Base-by-base conservation (phyloP, 2,113 vertebrate species). In the Zosterops japonicus region DNA sequence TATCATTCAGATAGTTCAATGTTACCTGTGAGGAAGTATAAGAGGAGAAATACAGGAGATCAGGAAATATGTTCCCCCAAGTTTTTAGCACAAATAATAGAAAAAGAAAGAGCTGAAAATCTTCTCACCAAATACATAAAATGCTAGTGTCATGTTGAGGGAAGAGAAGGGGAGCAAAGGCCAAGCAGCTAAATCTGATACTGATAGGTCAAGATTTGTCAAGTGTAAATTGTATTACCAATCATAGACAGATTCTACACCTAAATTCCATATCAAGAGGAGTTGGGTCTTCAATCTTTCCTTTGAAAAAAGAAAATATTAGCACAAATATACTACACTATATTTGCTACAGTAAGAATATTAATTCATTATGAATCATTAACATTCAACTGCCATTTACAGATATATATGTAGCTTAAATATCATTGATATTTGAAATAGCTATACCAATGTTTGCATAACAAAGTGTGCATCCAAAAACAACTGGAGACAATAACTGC, bases 1-100 rank as follows among this genome's bases (percentile, higher is more conserved):
- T n/a, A 8, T 20, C 5, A 5, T 41, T n/a, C 23, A 31, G 4
- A 13, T 3, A 35, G 31, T n/a, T 77, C 41, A 44, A 0, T 9
- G 13, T 25, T 42, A 70, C 19, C n/a, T 59, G 22, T 0, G 17
- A 83, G 23, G 27, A 76, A 63, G 5, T 3, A 12, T 4, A 57
- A 80, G 72, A 3, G 25, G 83, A 72, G 16, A 77, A 60, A 65
- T 24, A 57, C 20, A 67, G 36, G n/a, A 74, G 80, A 35, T 24
- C 20, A 67, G 36, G n/a, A 74, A 83, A 35, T 24, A 67, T 1
- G 15, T 41, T 82, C 23, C 33, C 14, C 3, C 1, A 12, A 64
- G 31, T 39, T 55, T 57, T 70, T n/a, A 63, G 31, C 46, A 86
- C 19, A 80, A 72, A 49, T 47, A 56, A 69, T 0, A 74, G 31